Conservation (phyloP, 2,113 vertebrate species). For the Scophthalmus maximus region DNA sequence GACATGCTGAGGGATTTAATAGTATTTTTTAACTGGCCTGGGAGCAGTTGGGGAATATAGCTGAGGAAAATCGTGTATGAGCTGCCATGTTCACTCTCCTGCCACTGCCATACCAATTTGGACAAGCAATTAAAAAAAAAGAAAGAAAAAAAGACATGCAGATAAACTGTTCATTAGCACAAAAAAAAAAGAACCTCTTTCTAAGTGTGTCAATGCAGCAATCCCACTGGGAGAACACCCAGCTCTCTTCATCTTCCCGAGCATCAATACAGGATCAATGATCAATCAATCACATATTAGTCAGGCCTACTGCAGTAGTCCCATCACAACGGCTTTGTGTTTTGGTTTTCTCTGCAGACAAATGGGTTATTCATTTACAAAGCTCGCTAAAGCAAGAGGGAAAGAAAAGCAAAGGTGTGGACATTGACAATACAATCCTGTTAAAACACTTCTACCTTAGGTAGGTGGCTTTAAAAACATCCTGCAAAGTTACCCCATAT, state of each 20-base stretch:
- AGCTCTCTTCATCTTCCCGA: constrained; percentile 46
- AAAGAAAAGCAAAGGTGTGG: neutral
- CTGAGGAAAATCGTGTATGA: neutral
- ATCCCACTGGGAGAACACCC: constrained; percentile 32
- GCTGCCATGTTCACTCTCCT: constrained; percentile 12
- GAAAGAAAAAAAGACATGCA: constrained; percentile 22
- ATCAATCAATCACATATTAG: constrained; percentile 64
- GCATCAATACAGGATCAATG: constrained; percentile 70
- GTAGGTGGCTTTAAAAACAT: constrained; percentile 7
- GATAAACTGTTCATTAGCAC: neutral
- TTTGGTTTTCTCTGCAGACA: constrained; percentile 25
- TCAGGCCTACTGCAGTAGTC: constrained; percentile 18
- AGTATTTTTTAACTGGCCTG: neutral
- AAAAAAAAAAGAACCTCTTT: constrained; percentile 33
- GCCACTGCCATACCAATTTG: constrained; percentile 46
- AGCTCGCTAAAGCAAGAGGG: no score
- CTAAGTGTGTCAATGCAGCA: constrained; percentile 22
- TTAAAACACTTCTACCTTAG: constrained; percentile 16
- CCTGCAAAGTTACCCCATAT: neutral
- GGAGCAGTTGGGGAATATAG: constrained; percentile 7
- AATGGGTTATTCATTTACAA: constrained; percentile 42
- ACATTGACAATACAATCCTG: constrained; percentile 25
- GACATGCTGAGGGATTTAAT: neutral
- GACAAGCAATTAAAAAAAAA: constrained; percentile 48
- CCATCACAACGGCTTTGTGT: constrained; percentile 37